Evolutionary conservation across 1,140 invertebrate species (phyloP), one percentile per base, ranked within the genome.

Genomic region (Penaeus indicus): DNA sequence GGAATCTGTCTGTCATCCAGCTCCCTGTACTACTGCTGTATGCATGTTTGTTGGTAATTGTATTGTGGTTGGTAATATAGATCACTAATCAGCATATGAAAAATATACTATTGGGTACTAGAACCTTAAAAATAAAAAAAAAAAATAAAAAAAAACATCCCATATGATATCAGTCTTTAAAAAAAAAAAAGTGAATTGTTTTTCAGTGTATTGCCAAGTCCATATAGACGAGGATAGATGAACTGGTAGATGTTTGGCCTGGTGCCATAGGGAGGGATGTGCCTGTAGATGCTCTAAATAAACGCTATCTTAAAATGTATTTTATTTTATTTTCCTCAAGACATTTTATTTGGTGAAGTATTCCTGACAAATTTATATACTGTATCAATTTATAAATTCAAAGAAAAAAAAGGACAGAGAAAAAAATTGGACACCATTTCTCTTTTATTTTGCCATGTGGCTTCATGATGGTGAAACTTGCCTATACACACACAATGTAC

Each of bases 401-500:
- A 54, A 54, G 16, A 16, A 54, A 54, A 54, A 54, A 54, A 54
- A 8, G 54, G 16, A 5, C 1, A 13, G 11, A 16, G 16, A 54
- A 54, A 54, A 54, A 54, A 54, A 54, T 54, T 54, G 54, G 10
- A 84, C 81, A 84, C 88, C 78, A 81, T 89, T 89, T 82, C 77
- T 89, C 84, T 89, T 89, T 89, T 89, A 89, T 89, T 54, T 89
- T 72, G 88, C 88, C 88, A 85, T 69, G 69, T 85, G 84, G 88
- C 88, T 85, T 89, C 84, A 85, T 89, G 88, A 81, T 89, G 88
- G 88, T 89, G 88, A 89, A 85, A 88, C 87, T 89, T 89, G 88
- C 88, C 88, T 89, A 89, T 89, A 89, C 88, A 89, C 86, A 88
- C 88, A 89, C 88, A 89, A 89, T 89, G 88, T 89, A 89, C 88